Base-by-base conservation (phyloP, 2,797 vertebrate species). In the Linurgus olivaceus region DNA sequence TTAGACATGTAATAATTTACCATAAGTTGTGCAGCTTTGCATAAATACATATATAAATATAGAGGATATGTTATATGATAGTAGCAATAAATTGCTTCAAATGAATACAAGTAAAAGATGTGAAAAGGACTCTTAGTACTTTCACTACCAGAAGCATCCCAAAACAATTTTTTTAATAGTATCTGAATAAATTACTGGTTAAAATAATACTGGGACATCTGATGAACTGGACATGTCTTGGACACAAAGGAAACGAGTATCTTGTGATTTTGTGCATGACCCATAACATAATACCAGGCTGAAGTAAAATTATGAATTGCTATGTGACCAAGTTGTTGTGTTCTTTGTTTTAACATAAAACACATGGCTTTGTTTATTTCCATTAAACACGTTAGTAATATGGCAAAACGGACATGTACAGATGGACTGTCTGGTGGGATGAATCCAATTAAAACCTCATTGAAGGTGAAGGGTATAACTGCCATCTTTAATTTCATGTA, bases 291-390 rank as follows among this genome's bases (percentile, higher is more conserved):
- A 90, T 95, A 67, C 50, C 79, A 73, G 48, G 80, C 51, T 84
- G 94, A 87, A 97, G 89, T 92, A 87, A 96, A 96, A 67, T 92
- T 82, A 87, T 93, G 86, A 81, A 92, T 80, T 86, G 66, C 48
- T 65, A 3, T 76, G 40, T 86, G 95, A 88, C 47, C 52, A 90
- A 81, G 38, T 48, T 57, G 55, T 65, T 28, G 20, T 66, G 73
- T 62, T 79, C 68, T 94, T 93, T 86, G 59, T 47, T 89, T 96
- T 96, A 96, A 95, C 8, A 7, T 83, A 94, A 92, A 96, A 88
- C 80, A 95, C 75, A 91, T 90, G 82, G 52, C 75, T 95, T 94
- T 96, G 73, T 90, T 89, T 86, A 63, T 94, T 90, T 72, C 88
- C 85, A 78, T 95, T 91, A 88, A 96, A 93, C 78, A 78, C 35